These are phyloP conservation scores for Drosophila oshimai DNA, from an alignment of 1,140 invertebrate species.

Conservation along the genomic window DNA sequence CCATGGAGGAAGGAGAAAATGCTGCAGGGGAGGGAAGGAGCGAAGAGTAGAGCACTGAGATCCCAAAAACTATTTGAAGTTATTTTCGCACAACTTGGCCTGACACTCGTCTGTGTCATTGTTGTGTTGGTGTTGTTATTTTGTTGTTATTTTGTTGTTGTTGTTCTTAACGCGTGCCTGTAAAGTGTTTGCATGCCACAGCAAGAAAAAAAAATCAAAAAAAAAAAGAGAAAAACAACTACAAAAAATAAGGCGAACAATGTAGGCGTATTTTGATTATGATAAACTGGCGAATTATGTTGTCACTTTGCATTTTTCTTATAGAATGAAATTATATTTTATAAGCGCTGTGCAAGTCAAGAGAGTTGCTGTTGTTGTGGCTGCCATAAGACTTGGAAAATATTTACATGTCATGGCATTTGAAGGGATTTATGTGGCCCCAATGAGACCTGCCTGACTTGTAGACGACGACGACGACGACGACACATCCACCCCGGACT, in stretches of 20 bases:
- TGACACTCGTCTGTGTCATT: conserved; percentile 77
- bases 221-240: conserved; percentile 4
- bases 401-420: conserved; percentile 74
- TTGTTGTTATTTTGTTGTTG: conserved; percentile 13
- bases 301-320: conserved; percentile 82
- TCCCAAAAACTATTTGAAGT: conserved; percentile 70
- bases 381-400: conserved; percentile 56
- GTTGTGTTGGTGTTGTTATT: conserved; percentile 47
- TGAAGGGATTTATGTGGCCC: conserved; percentile 75
- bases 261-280: conserved; percentile 82
- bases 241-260: conserved; percentile 49
- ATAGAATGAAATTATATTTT: conserved; percentile 81
- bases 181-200: conserved; percentile 61
- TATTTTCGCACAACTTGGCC: conserved; percentile 72
- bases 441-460: conserved; percentile 50
- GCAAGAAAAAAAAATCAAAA: background rate
- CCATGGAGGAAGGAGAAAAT: conserved; percentile 2
- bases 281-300: conserved; percentile 82
- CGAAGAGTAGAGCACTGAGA: conserved; percentile 1
- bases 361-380: conserved; percentile 24
- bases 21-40: background rate
- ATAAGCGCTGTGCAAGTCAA: conserved; percentile 50
- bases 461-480: conserved; percentile 13
- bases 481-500: conserved; percentile 42
- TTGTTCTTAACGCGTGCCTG: conserved; percentile 51